Evolutionary conservation across 2,888 invertebrate species (phyloP).

Genomic region (Lucinisca nassula): DNA sequence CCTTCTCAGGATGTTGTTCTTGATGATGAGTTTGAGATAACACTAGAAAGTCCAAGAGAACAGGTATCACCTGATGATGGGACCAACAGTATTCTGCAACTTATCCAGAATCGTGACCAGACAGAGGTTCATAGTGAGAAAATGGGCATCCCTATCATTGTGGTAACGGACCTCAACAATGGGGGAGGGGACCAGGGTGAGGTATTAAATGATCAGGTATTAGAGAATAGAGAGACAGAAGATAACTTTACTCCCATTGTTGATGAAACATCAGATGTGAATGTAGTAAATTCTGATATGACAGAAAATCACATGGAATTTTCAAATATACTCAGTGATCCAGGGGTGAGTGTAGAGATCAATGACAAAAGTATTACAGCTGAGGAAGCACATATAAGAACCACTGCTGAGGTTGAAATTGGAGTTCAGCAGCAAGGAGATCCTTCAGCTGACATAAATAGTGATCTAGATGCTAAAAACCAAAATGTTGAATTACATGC

Average conservation of each 20-base stretch:
- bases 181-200: not conserved
- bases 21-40: conserved; percentile 2
- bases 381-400: no score
- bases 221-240: not conserved
- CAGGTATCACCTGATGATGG: not conserved
- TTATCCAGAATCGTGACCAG: not conserved
- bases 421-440: not conserved
- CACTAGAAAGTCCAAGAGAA: not conserved
- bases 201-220: not conserved
- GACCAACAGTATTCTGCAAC: not conserved
- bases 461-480: no score
- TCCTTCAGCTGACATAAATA: no score
- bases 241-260: not conserved
- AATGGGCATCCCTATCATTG: not conserved
- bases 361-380: not conserved
- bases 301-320: not conserved
- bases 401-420: not conserved
- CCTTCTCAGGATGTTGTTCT: not conserved
- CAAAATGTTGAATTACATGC: no score
- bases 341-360: not conserved
- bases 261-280: not conserved
- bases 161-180: not conserved
- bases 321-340: not conserved
- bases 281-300: not conserved
- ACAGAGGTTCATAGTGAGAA: not conserved